Base-by-base conservation (phyloP, 1,140 invertebrate species). In the Drosophila carrolli region DNA sequence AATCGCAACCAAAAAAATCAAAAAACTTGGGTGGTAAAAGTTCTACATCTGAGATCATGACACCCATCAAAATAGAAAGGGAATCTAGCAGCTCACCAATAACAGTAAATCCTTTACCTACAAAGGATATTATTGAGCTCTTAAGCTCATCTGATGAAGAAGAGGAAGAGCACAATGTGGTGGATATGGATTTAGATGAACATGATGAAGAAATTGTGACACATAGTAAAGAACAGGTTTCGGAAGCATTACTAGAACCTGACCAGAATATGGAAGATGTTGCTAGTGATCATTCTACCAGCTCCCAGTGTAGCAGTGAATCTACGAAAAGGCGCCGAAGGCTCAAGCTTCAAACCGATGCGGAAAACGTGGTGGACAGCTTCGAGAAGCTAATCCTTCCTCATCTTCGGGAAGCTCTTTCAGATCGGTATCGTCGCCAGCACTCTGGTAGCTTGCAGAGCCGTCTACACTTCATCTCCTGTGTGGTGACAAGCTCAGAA, bases 321-420 rank as follows among this genome's bases (percentile, higher is more conserved):
- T 88, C 75, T 6, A 51, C 50, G 4, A 63, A 61, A 14, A 58
- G 62, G 27, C 76, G 80, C 14, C 73, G 72, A 5, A 67, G 43
- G 9, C 43, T 67, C 1, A 83, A 90, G 37, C 61, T 90, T 1
- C 67, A 71, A 19, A 60, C 41, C 19, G 74, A 84, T 57, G 73
- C 79, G 0, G 72, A 81, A 44, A 70, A 79, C 37, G 70, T 92
- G 6, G 65, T 92, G 4, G 70, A 79, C 27, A 91, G 76, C 23
- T 92, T 92, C n/a, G 91, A 92, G 38, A 89, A 82, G 14, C 59
- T 89, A 1, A 74, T 92, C 2, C 46, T 92, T 9, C 86, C 91
- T 0, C 72, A 81, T 32, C 54, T 92, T 4, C 80, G 75, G 6
- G 63, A 68, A 1, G 47, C 65, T 19, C 38, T 85, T 6, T 62